phyloP scores from a whole-genome alignment of 2,888 invertebrate species.

The Pachymerium ferrugineum region DNA sequence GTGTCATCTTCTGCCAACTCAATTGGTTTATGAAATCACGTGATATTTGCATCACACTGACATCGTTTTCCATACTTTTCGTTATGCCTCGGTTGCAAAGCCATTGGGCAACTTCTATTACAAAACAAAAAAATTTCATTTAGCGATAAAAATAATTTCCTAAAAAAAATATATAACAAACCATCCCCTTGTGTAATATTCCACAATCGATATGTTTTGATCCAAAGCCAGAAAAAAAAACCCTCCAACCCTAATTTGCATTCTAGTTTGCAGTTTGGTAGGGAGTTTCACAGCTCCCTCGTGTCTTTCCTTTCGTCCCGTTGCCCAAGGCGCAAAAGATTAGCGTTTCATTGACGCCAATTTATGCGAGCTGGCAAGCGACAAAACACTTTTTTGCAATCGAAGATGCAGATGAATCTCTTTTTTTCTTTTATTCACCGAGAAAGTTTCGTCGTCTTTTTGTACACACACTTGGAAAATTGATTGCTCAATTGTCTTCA shows the following conservation, averaged over 20 bases:
- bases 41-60: no score
- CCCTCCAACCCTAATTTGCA: constrained; percentile 2
- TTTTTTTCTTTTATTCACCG: background rate
- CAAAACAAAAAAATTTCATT: background rate
- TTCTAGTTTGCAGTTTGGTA: constrained; percentile 24
- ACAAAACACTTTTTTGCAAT: constrained; percentile 29
- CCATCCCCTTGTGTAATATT: background rate
- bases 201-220: background rate
- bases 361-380: constrained; percentile 3
- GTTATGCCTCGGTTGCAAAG: no score
- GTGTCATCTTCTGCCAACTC: no score
- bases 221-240: constrained; percentile 17
- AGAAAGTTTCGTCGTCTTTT: background rate
- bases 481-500: constrained; percentile 33
- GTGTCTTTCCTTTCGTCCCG: background rate
- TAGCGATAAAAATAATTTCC: no score
- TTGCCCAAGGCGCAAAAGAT: constrained; percentile 22
- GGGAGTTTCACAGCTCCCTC: constrained; percentile 17
- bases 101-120: no score
- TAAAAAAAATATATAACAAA: no score
- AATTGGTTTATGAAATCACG: no score
- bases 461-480: constrained; percentile 27
- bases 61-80: no score
- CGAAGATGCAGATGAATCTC: constrained; percentile 32
- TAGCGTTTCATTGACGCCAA: constrained; percentile 27